Evolutionary conservation across 2,888 invertebrate genomes (phyloP), one percentile per base, ranked within the genome.

Genomic region (Bombylius discolor): DNA sequence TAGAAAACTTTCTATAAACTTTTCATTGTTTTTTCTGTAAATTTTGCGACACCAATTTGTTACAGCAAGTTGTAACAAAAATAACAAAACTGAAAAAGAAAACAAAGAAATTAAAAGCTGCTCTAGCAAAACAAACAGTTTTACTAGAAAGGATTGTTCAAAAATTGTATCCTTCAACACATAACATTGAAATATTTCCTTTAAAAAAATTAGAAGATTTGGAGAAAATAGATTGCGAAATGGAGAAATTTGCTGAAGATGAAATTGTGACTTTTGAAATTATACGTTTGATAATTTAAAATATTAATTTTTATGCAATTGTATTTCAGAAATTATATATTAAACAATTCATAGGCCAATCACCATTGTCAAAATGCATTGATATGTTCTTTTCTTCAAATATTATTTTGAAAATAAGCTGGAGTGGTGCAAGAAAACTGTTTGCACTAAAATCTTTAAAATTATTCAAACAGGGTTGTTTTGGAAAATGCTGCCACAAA

Each of bases 401-500:
- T 12, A 5, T 36, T 14, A 39, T 50, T 14, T 33, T 50, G 5
- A 39, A 14, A 34, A 39, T 50, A 11, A 36, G 13, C 6, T 50
- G 50, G 50, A 14, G 39, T 14, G 39, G 50, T 14, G 9, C n/a
- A 5, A 6, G 39, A 11, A 50, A 50, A 14, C 32, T 33, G 39
- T 12, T n/a, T 9, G 14, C 36, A 14, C 6, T 14, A 9, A 39
- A 50, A 50, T 33, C 11, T 36, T 4, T 23, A 12, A 50, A 50
- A 23, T 14, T 50, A 11, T 39, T 50, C 34, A 50, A 50, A n/a
- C n/a, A n/a, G n/a, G n/a, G n/a, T n/a, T n/a, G n/a, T n/a, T n/a
- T n/a, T n/a, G 62, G 61, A 62, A 60, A 52, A 51, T 62, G 55
- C 56, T 61, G 50, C 62, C 61, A 23, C 57, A 58, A 57, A 60